Base-by-base conservation (phyloP, 2,113 vertebrate genomes). In the Salvator merianae region DNA sequence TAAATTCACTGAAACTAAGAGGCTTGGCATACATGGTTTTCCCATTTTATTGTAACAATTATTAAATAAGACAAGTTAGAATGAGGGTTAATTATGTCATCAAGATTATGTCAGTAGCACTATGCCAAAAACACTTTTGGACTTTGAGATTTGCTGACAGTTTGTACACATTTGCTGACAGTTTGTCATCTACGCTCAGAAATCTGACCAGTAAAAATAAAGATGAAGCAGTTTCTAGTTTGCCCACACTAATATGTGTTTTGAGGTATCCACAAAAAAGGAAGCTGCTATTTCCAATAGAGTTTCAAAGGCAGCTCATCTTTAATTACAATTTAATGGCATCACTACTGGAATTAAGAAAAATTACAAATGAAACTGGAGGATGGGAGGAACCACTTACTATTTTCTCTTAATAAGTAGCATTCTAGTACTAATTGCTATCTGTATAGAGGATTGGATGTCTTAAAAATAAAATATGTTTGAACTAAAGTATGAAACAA, bases 321-420 rank as follows among this genome's bases (percentile, higher is more conserved):
- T 40, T 88, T 77, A 68, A 82, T 43, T 18, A 87, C 70, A 83
- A 5, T 26, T 18, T 59, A 86, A 36, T 73, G 40, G 50, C 66
- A n/a, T 85, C 68, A 63, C 43, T 83, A 88, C 88, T 82, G 74
- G 47, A 74, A 79, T n/a, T 63, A 55, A 77, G n/a, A 90, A 90
- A 88, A 91, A 85, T 50, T 89, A 85, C 20, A 79, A 90, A 86
- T 75, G 81, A 50, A 91, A 59, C 89, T 91, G 90, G 84, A 88
- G 65, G 66, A 89, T 94, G n/a, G 34, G 12, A 77, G 71, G 84
- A 89, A 75, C 76, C 72, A 86, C 79, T 12, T 78, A 77, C 84
- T 43, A 79, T 32, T 83, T 82, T 69, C 72, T 87, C 79, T 82
- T 75, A 53, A 78, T 38, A 87, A 82, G 40, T 36, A 90, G 84